Evolutionary conservation across 2,888 invertebrate genomes (phyloP), one percentile per base, ranked within the genome.

Genomic region (Camponotus fellah): DNA sequence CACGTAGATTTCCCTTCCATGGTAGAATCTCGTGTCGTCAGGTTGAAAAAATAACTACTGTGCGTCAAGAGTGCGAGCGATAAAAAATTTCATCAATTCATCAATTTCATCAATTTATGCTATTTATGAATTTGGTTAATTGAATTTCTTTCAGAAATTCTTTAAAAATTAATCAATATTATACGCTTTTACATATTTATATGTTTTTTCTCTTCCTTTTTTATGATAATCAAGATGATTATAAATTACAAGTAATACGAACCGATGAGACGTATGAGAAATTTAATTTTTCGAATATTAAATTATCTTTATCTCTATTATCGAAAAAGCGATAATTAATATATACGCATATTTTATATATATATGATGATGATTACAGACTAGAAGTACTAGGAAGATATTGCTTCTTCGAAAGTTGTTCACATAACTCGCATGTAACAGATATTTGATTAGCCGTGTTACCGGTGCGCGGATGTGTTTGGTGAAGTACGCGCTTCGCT

Each of bases 401-500:
- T 80, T 80, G 60, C 71, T 71, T 80, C 79, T 60, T 80, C 79
- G 79, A 80, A 80, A 80, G 79, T 80, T 80, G 60, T 60, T 80
- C 79, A 80, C 79, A 71, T 80, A 80, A 80, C 79, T 80, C 71
- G 79, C 60, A 46, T 77, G 82, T 82, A 82, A 82, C 82, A 82
- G 76, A 82, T 82, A 76, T 82, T 72, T 76, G 76, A 77, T 82
- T 82, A 82, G 76, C 77, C 76, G 82, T 82, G 66, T 80, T 80
- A 80, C 71, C 37, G 46, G 46, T 46, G 69, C 60, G 68, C 43
- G 68, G 77, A 77, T 68, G 40, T 76, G n/a, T 79, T 79, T 46
- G 71, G 60, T 43, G 17, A 79, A 79, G 79, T 60, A 53, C 53
- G 17, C 79, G 69, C 79, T 14, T 56, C 21, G 71, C 60, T 77